Conservation (phyloP, 2,888 invertebrate species). For the Diogma glabrata region DNA sequence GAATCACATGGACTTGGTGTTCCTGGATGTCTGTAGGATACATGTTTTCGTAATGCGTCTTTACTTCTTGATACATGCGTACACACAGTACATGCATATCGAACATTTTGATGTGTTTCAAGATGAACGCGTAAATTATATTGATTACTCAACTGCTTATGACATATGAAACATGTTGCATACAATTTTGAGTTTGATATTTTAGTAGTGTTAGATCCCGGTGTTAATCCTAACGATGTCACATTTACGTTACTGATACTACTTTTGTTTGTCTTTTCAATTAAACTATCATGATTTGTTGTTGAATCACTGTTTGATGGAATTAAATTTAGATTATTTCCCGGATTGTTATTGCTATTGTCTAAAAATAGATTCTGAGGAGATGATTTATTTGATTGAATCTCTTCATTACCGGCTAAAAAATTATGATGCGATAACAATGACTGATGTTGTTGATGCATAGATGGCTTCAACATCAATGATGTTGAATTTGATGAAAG, state of each 20-base stretch:
- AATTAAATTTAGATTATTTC: slow-evolving; percentile 7
- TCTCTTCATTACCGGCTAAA: slow-evolving; percentile 14
- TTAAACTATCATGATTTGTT: neutral
- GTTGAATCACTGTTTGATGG: slow-evolving; percentile 2
- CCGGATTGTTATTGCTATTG: neutral
- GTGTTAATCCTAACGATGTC: slow-evolving; percentile 20
- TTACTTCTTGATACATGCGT: slow-evolving; percentile 77
- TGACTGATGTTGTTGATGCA: slow-evolving; percentile 13
- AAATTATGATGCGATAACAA: slow-evolving; percentile 10
- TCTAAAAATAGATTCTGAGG: slow-evolving; percentile 10
- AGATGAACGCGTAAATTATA: slow-evolving; percentile 82
- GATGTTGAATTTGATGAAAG: slow-evolving; percentile 17
- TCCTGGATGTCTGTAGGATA: slow-evolving; percentile 71
- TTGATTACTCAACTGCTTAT: slow-evolving; percentile 80
- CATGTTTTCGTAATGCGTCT: slow-evolving; percentile 78
- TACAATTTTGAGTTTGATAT: slow-evolving; percentile 41
- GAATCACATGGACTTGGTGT: slow-evolving; percentile 37
- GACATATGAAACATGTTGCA: slow-evolving; percentile 70
- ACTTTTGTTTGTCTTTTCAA: too few species aligned
- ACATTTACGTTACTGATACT: slow-evolving; percentile 7
- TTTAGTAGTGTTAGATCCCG: slow-evolving; percentile 23
- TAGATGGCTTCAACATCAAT: slow-evolving; percentile 17
- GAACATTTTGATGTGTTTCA: slow-evolving; percentile 81
- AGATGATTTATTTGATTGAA: slow-evolving; percentile 14
- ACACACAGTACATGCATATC: slow-evolving; percentile 78